phyloP scores from a whole-genome alignment of 2,888 invertebrate species.

The Petrolisthes manimaculis region DNA sequence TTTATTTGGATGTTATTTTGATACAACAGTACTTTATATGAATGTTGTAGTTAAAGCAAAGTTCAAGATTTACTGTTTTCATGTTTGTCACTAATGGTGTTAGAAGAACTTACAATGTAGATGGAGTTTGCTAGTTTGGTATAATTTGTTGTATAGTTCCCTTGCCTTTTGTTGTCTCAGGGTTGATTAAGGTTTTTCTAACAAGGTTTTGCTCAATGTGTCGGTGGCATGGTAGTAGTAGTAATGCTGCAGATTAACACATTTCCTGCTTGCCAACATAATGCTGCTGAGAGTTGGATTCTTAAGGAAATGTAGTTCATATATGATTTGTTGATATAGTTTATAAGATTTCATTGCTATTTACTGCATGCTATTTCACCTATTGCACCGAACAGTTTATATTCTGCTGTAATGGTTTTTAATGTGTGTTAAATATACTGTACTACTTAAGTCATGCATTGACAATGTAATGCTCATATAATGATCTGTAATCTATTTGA shows the following conservation, averaged over 20 bases:
- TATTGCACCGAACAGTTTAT: too few relatives aligned
- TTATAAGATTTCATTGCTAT: not conserved
- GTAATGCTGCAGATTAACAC: not conserved
- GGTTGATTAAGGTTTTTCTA: slow-evolving; percentile 34
- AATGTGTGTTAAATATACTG: not conserved
- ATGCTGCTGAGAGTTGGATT: not conserved
- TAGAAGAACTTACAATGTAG: too few relatives aligned
- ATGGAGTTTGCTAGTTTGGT: too few relatives aligned
- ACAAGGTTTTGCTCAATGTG: slow-evolving; percentile 37
- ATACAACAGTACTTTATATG: too few relatives aligned
- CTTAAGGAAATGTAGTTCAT: not conserved
- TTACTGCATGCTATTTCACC: too few relatives aligned
- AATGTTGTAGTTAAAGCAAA: too few relatives aligned
- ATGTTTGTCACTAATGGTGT: too few relatives aligned
- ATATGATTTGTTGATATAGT: not conserved
- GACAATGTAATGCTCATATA: not conserved
- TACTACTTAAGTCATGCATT: not conserved
- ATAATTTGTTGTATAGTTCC: slow-evolving; percentile 3
- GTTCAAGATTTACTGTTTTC: too few relatives aligned
- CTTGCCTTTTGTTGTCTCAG: slow-evolving; percentile 39
- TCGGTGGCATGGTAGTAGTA: slow-evolving; percentile 18
- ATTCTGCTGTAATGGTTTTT: too few relatives aligned
- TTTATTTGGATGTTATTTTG: too few relatives aligned
- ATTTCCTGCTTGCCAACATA: not conserved
- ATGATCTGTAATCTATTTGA: not conserved